phyloP scores from a whole-genome alignment of 2,113 vertebrate genomes.

The Triplophysa rosa region DNA sequence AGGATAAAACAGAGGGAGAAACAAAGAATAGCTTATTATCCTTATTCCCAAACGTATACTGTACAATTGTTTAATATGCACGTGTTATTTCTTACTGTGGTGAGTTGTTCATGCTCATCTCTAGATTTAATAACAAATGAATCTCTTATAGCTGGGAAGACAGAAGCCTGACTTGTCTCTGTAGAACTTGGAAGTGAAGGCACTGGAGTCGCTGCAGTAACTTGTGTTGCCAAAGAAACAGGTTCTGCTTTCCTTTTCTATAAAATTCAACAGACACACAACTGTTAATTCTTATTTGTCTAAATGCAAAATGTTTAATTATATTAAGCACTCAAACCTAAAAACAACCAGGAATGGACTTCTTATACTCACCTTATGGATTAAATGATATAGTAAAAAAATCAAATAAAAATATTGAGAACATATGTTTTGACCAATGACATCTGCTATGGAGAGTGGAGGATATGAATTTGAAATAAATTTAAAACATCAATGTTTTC shows the following conservation, averaged over 20 bases:
- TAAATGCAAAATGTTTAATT: not conserved
- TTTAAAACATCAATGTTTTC: not conserved
- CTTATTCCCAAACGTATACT: too few species aligned
- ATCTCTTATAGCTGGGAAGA: slow-evolving; percentile 79
- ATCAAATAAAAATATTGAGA: not conserved
- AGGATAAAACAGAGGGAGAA: not conserved
- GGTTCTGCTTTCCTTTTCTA: slow-evolving; percentile 90
- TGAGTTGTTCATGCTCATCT: slow-evolving; percentile 73
- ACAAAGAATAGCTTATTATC: not conserved
- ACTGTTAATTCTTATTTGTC: not conserved
- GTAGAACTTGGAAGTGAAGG: slow-evolving; percentile 74
- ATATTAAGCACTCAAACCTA: not conserved
- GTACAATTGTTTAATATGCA: not conserved
- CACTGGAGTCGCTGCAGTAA: slow-evolving; percentile 77
- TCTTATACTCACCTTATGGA: slow-evolving; percentile 2
- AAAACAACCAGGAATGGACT: not conserved
- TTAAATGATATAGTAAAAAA: not conserved
- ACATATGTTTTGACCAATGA: not conserved
- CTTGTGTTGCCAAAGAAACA: slow-evolving; percentile 76
- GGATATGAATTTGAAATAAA: not conserved
- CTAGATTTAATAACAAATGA: slow-evolving; percentile 70
- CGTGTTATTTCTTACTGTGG: slow-evolving; percentile 60
- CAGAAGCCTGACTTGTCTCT: slow-evolving; percentile 80
- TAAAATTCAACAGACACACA: slow-evolving; percentile 52
- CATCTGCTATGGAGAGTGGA: not conserved